Percentiles rank a stretch among this genome's conserved stretches.
Evolutionary conservation across 2,113 vertebrate species (phyloP).

Genomic region (Solea solea): DNA sequence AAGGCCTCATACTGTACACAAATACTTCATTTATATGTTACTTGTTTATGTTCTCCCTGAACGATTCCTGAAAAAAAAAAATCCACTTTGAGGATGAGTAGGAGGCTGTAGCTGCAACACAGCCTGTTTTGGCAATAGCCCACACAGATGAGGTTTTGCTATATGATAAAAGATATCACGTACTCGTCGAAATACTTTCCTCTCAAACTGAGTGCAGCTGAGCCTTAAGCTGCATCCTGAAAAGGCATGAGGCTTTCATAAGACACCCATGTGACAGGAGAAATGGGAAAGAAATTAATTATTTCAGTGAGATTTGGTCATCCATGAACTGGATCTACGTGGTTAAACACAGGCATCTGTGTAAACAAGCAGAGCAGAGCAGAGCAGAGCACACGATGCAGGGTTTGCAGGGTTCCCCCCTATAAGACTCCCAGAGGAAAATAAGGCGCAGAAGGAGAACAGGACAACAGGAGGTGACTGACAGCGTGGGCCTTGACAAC

Average conservation of each 20-base stretch:
- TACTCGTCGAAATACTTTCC: conserved; percentile 14
- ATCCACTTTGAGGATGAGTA: conserved; percentile 46
- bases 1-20: not conserved
- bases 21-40: conserved; percentile 30
- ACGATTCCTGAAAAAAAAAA: conserved; percentile 9
- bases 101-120: conserved; percentile 48
- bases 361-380: conserved; percentile 32
- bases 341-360: conserved; percentile 28
- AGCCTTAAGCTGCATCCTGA: not conserved
- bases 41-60: conserved; percentile 43
- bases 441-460: conserved; percentile 31
- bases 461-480: conserved; percentile 38
- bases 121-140: conserved; percentile 39
- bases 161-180: conserved; percentile 39
- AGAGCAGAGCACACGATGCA: conserved; percentile 19
- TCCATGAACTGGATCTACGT: conserved; percentile 9
- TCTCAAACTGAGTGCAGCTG: conserved; percentile 11
- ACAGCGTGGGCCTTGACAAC: conserved; percentile 47
- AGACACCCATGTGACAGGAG: not conserved
- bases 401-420: conserved; percentile 21
- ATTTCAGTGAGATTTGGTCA: conserved; percentile 5
- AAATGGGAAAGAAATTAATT: not conserved
- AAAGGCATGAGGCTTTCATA: not conserved
- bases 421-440: conserved; percentile 32
- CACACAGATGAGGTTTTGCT: conserved; percentile 37